Conservation (phyloP, 30 jellyfish, hydroid and myxozoan genomes). For the Clytia hemisphaerica region DNA sequence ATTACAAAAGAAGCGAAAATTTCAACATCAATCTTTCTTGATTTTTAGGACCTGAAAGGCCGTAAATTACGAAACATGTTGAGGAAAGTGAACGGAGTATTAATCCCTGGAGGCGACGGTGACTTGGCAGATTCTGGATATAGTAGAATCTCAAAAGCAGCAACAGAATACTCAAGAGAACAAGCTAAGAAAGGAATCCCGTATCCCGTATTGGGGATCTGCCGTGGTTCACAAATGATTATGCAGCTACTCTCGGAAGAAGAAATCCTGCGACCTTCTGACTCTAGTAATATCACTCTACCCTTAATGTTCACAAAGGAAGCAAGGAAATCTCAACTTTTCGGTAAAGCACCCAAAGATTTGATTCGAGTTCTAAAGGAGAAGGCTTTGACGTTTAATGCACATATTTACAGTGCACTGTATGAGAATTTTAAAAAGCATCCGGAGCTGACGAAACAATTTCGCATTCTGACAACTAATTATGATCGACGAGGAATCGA, state of each 20-base stretch:
- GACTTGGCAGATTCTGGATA: conserved; percentile 76
- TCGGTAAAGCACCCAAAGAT: conserved; percentile 76
- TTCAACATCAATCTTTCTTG: not conserved
- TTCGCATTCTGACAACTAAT: conserved; percentile 57
- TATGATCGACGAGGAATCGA: conserved; percentile 67
- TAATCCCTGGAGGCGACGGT: conserved; percentile 85
- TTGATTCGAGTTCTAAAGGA: conserved; percentile 44
- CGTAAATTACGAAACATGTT: conserved; percentile 35
- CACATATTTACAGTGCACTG: conserved; percentile 58
- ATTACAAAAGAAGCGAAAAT: no score
- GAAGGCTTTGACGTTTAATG: conserved; percentile 73
- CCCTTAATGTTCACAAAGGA: conserved; percentile 57
- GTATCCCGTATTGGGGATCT: conserved; percentile 81
- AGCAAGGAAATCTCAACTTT: conserved; percentile 57
- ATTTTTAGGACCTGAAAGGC: conserved; percentile 36
- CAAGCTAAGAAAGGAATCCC: conserved; percentile 55
- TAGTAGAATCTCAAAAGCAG: conserved; percentile 50
- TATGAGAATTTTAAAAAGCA: conserved; percentile 28
- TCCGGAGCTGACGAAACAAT: conserved; percentile 39
- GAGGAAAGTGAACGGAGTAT: conserved; percentile 61
- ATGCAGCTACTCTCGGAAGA: conserved; percentile 46
- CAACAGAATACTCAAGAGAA: conserved; percentile 41
- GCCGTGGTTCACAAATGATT: conserved; percentile 92
- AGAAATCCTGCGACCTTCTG: conserved; percentile 43
- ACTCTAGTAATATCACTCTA: conserved; percentile 51